These are phyloP conservation scores for Cacoxenus indagator DNA, from an alignment of 2,888 invertebrate genomes.

Conservation along the genomic window DNA sequence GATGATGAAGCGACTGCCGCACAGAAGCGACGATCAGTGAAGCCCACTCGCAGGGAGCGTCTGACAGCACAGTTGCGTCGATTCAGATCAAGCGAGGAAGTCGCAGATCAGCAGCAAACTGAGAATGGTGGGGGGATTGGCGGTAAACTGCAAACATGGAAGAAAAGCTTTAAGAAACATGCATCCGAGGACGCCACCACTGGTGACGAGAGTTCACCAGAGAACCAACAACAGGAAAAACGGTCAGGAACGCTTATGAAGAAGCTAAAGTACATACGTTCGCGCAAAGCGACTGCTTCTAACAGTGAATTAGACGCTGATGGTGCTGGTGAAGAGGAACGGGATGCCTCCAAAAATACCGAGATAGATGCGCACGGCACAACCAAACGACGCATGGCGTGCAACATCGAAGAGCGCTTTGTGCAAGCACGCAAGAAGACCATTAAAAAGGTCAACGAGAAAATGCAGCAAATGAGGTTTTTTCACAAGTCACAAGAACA, in stretches of 20 bases:
- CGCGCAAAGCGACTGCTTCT: conserved; percentile 42
- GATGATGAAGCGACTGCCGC: conserved; percentile 30
- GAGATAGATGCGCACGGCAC: too few relatives aligned
- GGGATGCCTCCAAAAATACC: too few relatives aligned
- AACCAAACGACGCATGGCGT: conserved; percentile 17
- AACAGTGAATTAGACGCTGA: conserved; percentile 40
- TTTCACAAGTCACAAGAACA: conserved; percentile 50
- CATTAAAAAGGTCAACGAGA: conserved; percentile 59
- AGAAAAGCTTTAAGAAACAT: conserved; percentile 56
- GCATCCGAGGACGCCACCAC: not conserved
- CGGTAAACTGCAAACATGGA: conserved; percentile 59
- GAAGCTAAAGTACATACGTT: conserved; percentile 50
- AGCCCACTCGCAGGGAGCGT: conserved; percentile 29
- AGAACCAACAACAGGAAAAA: conserved; percentile 34
- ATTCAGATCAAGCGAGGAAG: conserved; percentile 49
- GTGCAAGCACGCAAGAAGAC: conserved; percentile 51
- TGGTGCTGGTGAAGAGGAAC: not conserved
- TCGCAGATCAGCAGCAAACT: conserved; percentile 7
- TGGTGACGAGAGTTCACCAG: conserved; percentile 41
- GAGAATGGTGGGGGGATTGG: conserved; percentile 19
- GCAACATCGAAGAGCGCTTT: conserved; percentile 48
- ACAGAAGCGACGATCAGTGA: not conserved
- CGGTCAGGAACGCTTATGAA: conserved; percentile 44
- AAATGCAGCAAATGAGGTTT: conserved; percentile 59
- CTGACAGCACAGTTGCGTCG: conserved; percentile 55